Base-by-base conservation (phyloP, 2,888 invertebrate genomes). In the Drepanosiphum platanoidis region DNA sequence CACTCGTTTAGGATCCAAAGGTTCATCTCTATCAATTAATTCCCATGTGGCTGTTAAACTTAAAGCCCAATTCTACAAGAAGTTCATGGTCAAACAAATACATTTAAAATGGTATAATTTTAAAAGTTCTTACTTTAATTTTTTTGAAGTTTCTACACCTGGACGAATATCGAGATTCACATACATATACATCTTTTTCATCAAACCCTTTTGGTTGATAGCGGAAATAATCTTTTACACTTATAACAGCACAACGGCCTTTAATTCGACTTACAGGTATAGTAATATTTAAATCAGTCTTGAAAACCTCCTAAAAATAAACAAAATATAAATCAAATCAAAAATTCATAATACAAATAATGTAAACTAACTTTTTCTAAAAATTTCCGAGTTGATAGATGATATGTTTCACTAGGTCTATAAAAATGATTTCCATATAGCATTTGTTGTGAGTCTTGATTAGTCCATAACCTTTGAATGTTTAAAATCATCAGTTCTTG, bases 161-260 rank as follows among this genome's bases (percentile, higher is more conserved):
- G 0, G 96, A 94, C 88, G 94, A 95, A 90, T 99, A 99, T 8
- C 97, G 93, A 30, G 96, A 97, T 90, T 99, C 99, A 90, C 99
- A 99, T 0, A 99, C 98, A 89, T 95, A 99, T 1, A 99, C 95
- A 90, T 99, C 98, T 89, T 96, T 96, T 87, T 97, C 97, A 0
- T 94, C 92, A 89, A 96, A 95, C 32, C 95, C 93, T 91, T 96
- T 95, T 0, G 98, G 97, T 87, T 93, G 93, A 90, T 93, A 93
- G 89, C 96, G 95, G 90, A 98, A 96, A 90, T 97, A 99, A 89
- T 99, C 97, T 89, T 95, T 96, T 46, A 97, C 95, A 89, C 94
- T 96, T 93, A 99, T 94, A 27, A 99, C 97, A 89, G 94, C 95
- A 90, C 99, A 99, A 88, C 95, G 93, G 5, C 97, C 97, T 32